phyloP scores from a whole-genome alignment of 2,888 invertebrate species.

The Calliscelio sp. region DNA sequence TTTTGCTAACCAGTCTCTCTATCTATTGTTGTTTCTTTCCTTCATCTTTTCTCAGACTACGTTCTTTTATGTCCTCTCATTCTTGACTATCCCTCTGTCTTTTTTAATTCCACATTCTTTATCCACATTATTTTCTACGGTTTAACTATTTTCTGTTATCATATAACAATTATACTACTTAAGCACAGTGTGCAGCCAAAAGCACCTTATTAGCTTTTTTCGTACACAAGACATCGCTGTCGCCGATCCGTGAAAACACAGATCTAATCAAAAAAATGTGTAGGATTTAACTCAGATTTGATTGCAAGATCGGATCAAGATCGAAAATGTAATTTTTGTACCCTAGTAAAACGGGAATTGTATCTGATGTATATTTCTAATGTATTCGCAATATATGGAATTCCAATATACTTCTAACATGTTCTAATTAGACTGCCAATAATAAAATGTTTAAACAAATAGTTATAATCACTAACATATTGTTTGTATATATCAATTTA shows the following conservation, averaged over 20 bases:
- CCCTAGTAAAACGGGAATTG: no score
- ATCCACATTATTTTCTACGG: conserved; percentile 73
- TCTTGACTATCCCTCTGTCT: not conserved
- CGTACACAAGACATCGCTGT: conserved; percentile 63
- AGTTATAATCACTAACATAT: no score
- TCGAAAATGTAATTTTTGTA: no score
- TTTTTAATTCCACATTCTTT: conserved; percentile 70
- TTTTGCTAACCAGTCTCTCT: conserved; percentile 68
- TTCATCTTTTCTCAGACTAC: not conserved
- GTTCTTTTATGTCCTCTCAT: conserved; percentile 19
- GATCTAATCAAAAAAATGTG: no score
- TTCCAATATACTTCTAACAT: no score
- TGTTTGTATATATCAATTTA: no score
- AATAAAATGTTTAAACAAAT: no score
- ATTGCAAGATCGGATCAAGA: no score
- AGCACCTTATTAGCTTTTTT: conserved; percentile 77
- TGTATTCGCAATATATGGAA: no score
- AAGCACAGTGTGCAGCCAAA: conserved; percentile 83
- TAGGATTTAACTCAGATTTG: no score
- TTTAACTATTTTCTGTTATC: conserved; percentile 69
- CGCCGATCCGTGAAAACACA: conserved; percentile 70
- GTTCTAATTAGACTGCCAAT: no score
- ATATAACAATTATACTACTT: conserved; percentile 78
- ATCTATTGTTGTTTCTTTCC: conserved; percentile 35
- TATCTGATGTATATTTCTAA: no score